Evolutionary conservation across 2,888 invertebrate species (phyloP), one percentile per base, ranked within the genome.

Genomic region (Drosophila anomalata): DNA sequence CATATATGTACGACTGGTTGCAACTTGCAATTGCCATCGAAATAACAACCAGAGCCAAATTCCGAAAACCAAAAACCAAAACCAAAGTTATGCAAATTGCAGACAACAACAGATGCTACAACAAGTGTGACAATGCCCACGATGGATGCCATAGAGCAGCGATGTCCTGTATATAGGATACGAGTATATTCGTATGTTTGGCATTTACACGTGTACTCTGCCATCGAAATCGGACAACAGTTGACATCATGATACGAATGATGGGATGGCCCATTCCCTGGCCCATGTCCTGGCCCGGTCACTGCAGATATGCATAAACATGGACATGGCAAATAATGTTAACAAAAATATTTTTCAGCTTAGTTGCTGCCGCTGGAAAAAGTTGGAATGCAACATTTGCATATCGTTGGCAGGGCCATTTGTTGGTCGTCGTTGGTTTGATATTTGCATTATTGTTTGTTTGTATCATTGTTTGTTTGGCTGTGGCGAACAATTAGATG

Each of bases 111-210:
- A 42, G 36, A 36, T 36, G 36, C 56, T 60, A 61, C 62, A 73
- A 51, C 59, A 62, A 57, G 59, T 59, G 50, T 66, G 58, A 70
- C 70, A 79, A 79, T 86, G 58, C 70, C 70, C 65, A 79, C 47
- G 41, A 68, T 42, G 53, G 26, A 66, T 48, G 26, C 62, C 56
- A 47, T 55, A n/a, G 17, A 55, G 39, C 29, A 29, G 29, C 20
- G 14, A 41, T 31, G 29, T 26, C 41, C 24, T 20, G 2, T 46
- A 22, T 14, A 29, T 17, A 24, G 20, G 7, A 26, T 60, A 11
- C 3, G 8, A 14, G 0, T 22, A 26, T 46, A n/a, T 41, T 36
- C 31, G 14, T 44, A 54, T 51, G 71, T 41, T 47, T 62, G 63
- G 48, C 61, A 61, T 41, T 54, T 54, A 62, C 63, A 48, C 69